Base-by-base conservation (phyloP, 2,797 vertebrate species). In the Trichosurus vulpecula region DNA sequence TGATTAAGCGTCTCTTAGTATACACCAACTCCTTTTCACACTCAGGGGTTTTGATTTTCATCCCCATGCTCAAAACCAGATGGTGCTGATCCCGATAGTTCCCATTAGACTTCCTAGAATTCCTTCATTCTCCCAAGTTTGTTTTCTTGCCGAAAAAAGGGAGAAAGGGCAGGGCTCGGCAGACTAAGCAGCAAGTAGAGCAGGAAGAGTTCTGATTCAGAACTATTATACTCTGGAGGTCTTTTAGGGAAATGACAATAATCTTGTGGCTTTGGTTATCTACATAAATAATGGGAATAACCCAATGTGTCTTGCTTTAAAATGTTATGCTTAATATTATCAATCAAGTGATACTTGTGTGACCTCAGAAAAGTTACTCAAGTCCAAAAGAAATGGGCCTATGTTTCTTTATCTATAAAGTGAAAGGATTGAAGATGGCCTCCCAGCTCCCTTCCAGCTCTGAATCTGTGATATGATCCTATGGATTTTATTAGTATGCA, bases 41-140 rank as follows among this genome's bases (percentile, higher is more conserved):
- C 51, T 51, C 57, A 96, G 91, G 89, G 57, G 95, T 5, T 66
- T n/a, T 93, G 31, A 56, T 89, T 87, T 96, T 97, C 22, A 94
- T 61, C 54, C 94, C 19, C 5, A 54, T 30, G 4, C 12, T 52
- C 31, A 31, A 91, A 92, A 91, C 47, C 19, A 57, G 94, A 92
- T 10, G 11, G 52, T 87, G 22, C n/a, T 58, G 87, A 57, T 81
- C 47, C 31, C 52, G 93, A 2, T 6, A 25, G 31, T 81, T 94
- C 30, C 41, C 19, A 22, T 92, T 92, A 93, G 90, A 94, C 92
- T 94, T 91, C 87, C 16, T 52, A 52, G 90, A 94, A 93, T 94
- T 91, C 66, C 16, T 52, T 47, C 12, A 55, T 5, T 91, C 52
- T 94, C 30, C 90, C 94, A 9, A 87, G 35, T 93, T 52, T 96